Percentiles rank a stretch among this genome's conserved stretches.
Evolutionary conservation across 1,140 invertebrate genomes (phyloP).

Genomic region (Andricus grossulariae): DNA sequence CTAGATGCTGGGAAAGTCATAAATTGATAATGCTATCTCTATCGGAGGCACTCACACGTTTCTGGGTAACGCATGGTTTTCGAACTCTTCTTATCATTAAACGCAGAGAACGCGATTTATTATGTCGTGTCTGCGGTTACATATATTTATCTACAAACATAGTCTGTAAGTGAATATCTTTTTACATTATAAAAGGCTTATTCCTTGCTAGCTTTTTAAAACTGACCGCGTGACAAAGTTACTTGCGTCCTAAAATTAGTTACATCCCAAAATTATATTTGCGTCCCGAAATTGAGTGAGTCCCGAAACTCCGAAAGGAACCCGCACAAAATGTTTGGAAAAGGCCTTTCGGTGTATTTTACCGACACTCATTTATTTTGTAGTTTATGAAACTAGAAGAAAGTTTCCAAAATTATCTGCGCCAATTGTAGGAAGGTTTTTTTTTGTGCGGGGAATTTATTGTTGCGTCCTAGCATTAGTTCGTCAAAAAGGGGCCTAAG

Average conservation of each 20-base stretch:
- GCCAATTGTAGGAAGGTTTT: too few relatives aligned
- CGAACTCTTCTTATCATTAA: slow-evolving; percentile 7
- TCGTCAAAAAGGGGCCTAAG: too few relatives aligned
- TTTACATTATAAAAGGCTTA: slow-evolving; percentile 10
- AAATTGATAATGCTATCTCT: slow-evolving; percentile 35
- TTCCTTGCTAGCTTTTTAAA: not conserved
- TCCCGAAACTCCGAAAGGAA: too few relatives aligned
- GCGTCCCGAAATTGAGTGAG: too few relatives aligned
- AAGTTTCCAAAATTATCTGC: too few relatives aligned
- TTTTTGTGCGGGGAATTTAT: too few relatives aligned
- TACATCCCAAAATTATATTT: not conserved
- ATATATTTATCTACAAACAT: not conserved
- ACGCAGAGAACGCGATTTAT: not conserved
- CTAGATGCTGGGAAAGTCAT: slow-evolving; percentile 31
- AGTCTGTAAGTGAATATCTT: not conserved
- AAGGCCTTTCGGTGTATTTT: too few relatives aligned
- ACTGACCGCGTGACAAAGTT: too few relatives aligned
- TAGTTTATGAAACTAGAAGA: too few relatives aligned
- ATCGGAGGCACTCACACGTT: slow-evolving; percentile 38
- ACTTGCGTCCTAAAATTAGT: not conserved
- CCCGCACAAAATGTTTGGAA: too few relatives aligned
- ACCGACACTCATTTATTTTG: too few relatives aligned
- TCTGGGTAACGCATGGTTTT: slow-evolving; percentile 34
- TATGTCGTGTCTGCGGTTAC: slow-evolving; percentile 5
- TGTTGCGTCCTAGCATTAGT: too few relatives aligned